Evolutionary conservation across 2,888 invertebrate species (phyloP).

Genomic region (Noctua janthe): DNA sequence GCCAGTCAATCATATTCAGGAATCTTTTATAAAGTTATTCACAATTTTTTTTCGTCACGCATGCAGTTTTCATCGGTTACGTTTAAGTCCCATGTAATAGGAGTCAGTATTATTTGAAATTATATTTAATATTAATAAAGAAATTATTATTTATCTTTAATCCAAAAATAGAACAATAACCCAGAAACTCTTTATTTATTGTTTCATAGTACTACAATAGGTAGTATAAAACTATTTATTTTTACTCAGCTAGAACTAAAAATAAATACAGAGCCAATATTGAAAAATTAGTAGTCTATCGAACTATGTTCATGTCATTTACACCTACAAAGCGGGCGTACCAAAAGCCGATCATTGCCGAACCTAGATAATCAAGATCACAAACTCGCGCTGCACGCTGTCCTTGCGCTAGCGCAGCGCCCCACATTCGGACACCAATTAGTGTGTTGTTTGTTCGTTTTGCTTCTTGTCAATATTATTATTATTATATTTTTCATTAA

Average conservation of each 20-base stretch:
- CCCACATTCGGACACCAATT: constrained; percentile 69
- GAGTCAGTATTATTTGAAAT: no score
- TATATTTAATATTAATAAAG: not conserved
- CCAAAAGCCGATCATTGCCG: constrained; percentile 32
- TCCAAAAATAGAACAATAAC: constrained; percentile 1
- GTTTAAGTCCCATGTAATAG: not conserved
- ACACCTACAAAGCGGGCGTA: constrained; percentile 14
- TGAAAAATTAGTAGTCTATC: constrained; percentile 20
- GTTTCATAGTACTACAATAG: not conserved
- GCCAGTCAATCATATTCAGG: not conserved
- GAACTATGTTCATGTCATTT: constrained; percentile 41
- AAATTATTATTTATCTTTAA: not conserved
- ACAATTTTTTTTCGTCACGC: not conserved
- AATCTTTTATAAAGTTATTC: not conserved
- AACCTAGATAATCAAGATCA: constrained; percentile 63
- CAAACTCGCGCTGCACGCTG: constrained; percentile 63
- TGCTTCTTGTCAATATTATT: constrained; percentile 14
- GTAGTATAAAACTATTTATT: not conserved
- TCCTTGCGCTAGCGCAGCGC: constrained; percentile 72
- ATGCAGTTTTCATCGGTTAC: not conserved
- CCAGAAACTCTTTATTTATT: not conserved
- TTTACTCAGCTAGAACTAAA: not conserved
- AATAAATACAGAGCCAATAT: constrained; percentile 25
- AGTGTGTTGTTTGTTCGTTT: constrained; percentile 35
- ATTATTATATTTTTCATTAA: not conserved